Evolutionary conservation across 2,888 invertebrate genomes (phyloP).

Genomic region (Caenorhabditis panamensis): DNA sequence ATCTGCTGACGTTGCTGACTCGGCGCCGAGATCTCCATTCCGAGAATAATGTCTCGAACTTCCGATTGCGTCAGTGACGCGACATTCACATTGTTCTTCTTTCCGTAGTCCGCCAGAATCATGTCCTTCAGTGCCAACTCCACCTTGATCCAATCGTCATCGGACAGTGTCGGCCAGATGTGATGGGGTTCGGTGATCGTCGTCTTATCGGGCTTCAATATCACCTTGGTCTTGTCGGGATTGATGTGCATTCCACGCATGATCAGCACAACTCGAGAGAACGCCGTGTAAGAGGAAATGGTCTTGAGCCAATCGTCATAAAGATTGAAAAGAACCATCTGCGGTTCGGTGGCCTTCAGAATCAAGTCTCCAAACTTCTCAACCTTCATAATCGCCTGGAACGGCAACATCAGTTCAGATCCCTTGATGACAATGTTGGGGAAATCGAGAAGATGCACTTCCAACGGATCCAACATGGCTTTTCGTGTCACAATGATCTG

Average conservation of each 20-base stretch:
- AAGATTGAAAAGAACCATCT: conserved; percentile 99
- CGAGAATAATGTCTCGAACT: conserved; percentile 96
- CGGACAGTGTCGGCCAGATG: conserved; percentile 97
- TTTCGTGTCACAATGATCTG: conserved; percentile 99
- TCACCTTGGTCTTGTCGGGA: conserved; percentile 98
- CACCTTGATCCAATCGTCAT: conserved; percentile 99
- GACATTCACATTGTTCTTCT: conserved; percentile 99
- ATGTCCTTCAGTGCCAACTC: conserved; percentile 98
- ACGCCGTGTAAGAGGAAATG: conserved; percentile 98
- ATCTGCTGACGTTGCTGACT: conserved; percentile 99
- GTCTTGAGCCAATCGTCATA: conserved; percentile 99
- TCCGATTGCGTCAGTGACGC: conserved; percentile 99
- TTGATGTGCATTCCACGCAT: conserved; percentile 97
- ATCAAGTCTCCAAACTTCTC: conserved; percentile 99
- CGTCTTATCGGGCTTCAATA: conserved; percentile 98
- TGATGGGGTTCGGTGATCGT: conserved; percentile 99
- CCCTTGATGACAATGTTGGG: conserved; percentile 99
- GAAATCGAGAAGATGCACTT: conserved; percentile 97
- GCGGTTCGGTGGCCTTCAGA: conserved; percentile 98
- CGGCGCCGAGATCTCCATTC: conserved; percentile 99
- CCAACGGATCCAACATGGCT: conserved; percentile 99
- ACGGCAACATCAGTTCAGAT: conserved; percentile 96
- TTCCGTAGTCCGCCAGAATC: conserved; percentile 98
- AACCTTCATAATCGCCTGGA: conserved; percentile 88
- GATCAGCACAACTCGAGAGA: conserved; percentile 96